Evolutionary conservation across 2,113 vertebrate species (phyloP).

Genomic region (Axis porcinus): DNA sequence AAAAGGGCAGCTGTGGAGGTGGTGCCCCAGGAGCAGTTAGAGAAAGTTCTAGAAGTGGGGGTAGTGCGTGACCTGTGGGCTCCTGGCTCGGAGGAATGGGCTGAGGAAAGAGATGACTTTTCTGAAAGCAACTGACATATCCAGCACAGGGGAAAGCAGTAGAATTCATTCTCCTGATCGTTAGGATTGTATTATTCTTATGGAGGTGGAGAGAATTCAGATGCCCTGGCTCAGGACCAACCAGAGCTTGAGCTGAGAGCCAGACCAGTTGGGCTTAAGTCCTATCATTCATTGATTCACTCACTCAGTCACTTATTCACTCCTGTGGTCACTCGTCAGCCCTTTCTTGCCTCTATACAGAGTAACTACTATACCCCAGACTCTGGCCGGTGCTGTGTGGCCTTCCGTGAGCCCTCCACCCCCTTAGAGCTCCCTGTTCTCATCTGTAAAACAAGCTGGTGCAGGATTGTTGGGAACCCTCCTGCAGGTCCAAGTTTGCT

Average conservation of each 20-base stretch:
- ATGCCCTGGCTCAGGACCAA: neutral
- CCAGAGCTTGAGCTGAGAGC: neutral
- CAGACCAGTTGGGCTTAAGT: neutral
- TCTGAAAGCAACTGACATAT: neutral
- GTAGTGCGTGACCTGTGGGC: neutral
- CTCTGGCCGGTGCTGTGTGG: neutral
- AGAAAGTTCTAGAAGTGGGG: slow-evolving; percentile 31
- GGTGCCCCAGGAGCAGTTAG: neutral
- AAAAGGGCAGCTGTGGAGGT: slow-evolving; percentile 21
- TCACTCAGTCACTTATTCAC: neutral
- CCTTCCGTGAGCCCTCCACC: neutral
- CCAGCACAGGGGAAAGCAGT: neutral
- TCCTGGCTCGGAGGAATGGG: neutral
- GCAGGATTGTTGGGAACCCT: neutral
- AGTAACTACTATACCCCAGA: neutral
- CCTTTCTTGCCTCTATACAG: too few relatives aligned
- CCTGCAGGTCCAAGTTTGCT: neutral
- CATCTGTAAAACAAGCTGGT: neutral
- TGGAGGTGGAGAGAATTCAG: neutral
- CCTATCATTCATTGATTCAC: too few relatives aligned
- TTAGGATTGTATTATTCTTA: neutral
- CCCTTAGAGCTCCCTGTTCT: neutral
- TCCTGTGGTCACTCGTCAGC: neutral
- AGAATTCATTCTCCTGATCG: fast-evolving
- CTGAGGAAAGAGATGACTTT: neutral